A percentile compares a stretch with the other conserved stretches of the same genome.
phyloP scores from a whole-genome alignment of 2,113 vertebrate genomes.

The Paratilapia polleni region DNA sequence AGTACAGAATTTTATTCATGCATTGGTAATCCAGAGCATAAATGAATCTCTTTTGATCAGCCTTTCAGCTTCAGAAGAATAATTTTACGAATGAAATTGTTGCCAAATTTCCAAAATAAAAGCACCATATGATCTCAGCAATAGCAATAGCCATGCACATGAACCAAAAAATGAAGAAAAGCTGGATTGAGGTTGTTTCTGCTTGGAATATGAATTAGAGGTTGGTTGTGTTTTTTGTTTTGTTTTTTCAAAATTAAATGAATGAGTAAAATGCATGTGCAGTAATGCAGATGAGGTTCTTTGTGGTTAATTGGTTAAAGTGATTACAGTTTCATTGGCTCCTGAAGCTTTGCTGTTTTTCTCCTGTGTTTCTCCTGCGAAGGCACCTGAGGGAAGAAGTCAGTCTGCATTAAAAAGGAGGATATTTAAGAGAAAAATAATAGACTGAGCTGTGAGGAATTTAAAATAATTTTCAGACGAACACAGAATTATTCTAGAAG shows the following conservation, averaged over 20 bases:
- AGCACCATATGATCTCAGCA: background rate
- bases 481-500: constrained; percentile 1
- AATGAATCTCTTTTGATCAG: constrained; percentile 21
- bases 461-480: constrained; percentile 9
- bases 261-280: background rate
- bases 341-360: background rate
- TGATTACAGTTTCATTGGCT: background rate
- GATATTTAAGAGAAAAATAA: constrained; percentile 14
- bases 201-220: background rate
- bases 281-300: background rate
- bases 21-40: constrained; percentile 2
- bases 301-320: background rate
- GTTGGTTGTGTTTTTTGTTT: background rate
- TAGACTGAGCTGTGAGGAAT: constrained; percentile 19
- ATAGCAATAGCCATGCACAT: background rate
- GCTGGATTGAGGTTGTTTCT: background rate
- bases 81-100: background rate
- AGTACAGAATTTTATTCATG: constrained; percentile 16
- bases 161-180: background rate
- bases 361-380: background rate
- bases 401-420: constrained; percentile 33
- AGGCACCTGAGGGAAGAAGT: constrained; percentile 12
- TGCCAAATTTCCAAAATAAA: background rate
- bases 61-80: constrained; percentile 1
- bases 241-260: background rate